Conservation (phyloP, 2,113 vertebrate species). For the Enhydra lutris region DNA sequence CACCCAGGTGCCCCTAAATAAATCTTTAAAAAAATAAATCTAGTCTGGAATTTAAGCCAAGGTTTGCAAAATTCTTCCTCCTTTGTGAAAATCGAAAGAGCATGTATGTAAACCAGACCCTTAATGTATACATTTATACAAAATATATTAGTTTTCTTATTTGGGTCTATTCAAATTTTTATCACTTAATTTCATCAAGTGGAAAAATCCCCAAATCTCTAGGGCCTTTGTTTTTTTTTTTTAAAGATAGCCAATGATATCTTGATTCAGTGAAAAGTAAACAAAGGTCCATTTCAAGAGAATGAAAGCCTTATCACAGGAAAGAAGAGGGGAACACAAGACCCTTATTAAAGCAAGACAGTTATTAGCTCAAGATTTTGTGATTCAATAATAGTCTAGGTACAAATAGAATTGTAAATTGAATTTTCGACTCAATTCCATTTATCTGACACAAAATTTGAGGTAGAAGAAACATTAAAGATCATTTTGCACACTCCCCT, state of each 20-base stretch:
- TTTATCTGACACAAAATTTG: conserved; percentile 44
- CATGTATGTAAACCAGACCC: neutral
- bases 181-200: conserved; percentile 28
- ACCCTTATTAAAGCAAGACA: conserved; percentile 27
- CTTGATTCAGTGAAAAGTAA: conserved; percentile 42
- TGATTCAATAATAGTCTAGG: conserved; percentile 37
- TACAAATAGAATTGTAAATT: conserved; percentile 21
- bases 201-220: conserved; percentile 3
- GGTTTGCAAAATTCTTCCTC: conserved; percentile 29
- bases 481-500: conserved; percentile 10
- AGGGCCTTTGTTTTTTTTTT: conserved; percentile 3
- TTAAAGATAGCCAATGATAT: neutral
- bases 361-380: conserved; percentile 14
- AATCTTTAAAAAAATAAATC: neutral
- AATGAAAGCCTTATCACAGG: conserved; percentile 10
- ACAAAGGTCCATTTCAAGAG: conserved; percentile 43
- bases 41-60: conserved; percentile 33
- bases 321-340: neutral
- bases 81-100: conserved; percentile 32
- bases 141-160: conserved; percentile 31
- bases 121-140: neutral
- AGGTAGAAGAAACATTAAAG: conserved; percentile 5
- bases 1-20: neutral
- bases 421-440: conserved; percentile 38
- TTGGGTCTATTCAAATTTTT: neutral